Evolutionary conservation across 1,140 invertebrate genomes (phyloP).

Genomic region (Achroia grisella): DNA sequence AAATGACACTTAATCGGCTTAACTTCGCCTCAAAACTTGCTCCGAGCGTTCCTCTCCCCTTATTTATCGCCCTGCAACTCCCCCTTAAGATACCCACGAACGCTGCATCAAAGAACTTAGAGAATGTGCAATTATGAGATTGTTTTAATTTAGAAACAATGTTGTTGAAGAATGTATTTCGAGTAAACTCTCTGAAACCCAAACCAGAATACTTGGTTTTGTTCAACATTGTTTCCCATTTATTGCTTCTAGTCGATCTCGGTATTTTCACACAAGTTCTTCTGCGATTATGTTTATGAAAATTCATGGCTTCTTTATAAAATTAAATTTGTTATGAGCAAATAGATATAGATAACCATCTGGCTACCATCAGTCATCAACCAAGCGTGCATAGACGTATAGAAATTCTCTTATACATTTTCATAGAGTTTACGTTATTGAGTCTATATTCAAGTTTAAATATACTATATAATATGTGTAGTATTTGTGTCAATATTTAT

Average conservation of each 20-base stretch:
- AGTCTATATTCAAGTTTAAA: no score
- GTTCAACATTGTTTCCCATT: constrained; percentile 56
- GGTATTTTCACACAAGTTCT: constrained; percentile 14
- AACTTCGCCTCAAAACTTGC: constrained; percentile 68
- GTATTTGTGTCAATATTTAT: no score
- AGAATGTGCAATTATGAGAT: constrained; percentile 72
- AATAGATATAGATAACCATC: no score
- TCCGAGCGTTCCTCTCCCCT: constrained; percentile 25
- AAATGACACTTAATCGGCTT: constrained; percentile 72
- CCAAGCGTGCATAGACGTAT: no score
- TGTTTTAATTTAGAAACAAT: constrained; percentile 73
- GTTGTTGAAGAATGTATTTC: constrained; percentile 65
- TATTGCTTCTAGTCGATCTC: constrained; percentile 46
- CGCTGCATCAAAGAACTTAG: constrained; percentile 65
- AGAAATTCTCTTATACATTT: no score
- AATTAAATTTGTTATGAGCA: constrained; percentile 6
- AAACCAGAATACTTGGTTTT: constrained; percentile 66
- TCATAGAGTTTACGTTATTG: no score
- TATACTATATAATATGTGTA: no score
- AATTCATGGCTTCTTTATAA: constrained; percentile 17
- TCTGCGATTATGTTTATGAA: no score
- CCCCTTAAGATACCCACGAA: constrained; percentile 20
- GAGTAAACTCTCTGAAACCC: constrained; percentile 54
- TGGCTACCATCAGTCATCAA: no score
- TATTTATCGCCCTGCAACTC: constrained; percentile 8